Conservation (phyloP, 1,140 invertebrate species). For the Matsumurasca onukii region DNA sequence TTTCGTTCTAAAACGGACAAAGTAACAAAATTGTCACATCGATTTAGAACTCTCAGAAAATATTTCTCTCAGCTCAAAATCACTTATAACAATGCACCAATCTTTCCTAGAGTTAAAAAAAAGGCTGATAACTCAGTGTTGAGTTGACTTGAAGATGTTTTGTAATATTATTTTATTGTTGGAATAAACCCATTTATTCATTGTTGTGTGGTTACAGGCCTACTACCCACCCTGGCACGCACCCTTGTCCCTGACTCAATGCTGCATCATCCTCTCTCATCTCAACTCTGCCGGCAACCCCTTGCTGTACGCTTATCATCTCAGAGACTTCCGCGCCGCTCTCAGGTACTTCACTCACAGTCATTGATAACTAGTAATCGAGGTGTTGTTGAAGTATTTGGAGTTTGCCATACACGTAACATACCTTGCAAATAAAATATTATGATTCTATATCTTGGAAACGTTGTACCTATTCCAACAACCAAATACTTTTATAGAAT, state of each 20-base stretch:
- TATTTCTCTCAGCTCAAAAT: too few species aligned
- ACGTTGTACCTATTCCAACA: neutral
- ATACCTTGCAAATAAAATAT: neutral
- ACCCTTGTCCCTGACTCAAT: slow-evolving; percentile 67
- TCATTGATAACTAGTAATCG: too few species aligned
- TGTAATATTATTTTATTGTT: too few species aligned
- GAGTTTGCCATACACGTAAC: neutral
- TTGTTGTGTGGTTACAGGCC: too few species aligned
- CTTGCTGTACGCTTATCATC: slow-evolving; percentile 84
- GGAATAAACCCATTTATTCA: too few species aligned
- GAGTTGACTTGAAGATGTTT: too few species aligned
- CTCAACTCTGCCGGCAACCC: slow-evolving; percentile 88
- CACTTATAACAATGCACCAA: too few species aligned
- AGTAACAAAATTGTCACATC: too few species aligned
- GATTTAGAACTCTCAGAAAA: too few species aligned
- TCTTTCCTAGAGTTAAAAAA: too few species aligned
- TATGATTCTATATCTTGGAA: neutral
- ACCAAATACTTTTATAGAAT: neutral
- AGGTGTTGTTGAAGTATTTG: neutral
- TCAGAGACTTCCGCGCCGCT: slow-evolving; percentile 80
- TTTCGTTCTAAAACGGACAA: too few species aligned
- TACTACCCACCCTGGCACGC: slow-evolving; percentile 52
- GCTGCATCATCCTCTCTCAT: slow-evolving; percentile 85
- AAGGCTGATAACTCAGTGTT: too few species aligned
- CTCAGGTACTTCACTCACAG: slow-evolving; percentile 50